Evolutionary conservation across 2,888 invertebrate genomes (phyloP), one percentile per base, ranked within the genome.

Genomic region (Drosophila kanekoi): DNA sequence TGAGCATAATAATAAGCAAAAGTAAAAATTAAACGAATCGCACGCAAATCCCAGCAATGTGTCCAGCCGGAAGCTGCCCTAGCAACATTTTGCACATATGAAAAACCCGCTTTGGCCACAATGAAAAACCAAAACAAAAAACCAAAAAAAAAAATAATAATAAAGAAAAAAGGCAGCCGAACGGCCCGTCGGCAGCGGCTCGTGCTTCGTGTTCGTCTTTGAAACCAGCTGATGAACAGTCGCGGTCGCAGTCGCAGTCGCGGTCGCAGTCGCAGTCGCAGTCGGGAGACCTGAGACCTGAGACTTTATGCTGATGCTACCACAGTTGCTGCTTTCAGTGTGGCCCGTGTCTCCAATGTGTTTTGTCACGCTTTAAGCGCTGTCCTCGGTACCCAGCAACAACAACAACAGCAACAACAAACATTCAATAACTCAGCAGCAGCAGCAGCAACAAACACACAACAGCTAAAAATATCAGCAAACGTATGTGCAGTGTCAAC

Each of bases 321-420:
- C 81, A 78, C 89, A 83, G 80, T 80, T 85, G 87, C 81, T 88
- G 89, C 86, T 87, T 91, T 91, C 86, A 92, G 92, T 92, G 90
- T 90, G 91, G 90, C 91, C 92, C 91, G 91, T 91, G 92, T 91
- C 92, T 90, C 91, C 92, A 91, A 90, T 90, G 91, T 89, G 91
- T 89, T 89, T 90, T 92, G 92, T 92, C 90, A 89, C 90, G 91
- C 86, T 87, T 82, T 79, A 72, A 76, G 86, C 83, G 80, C 79
- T 74, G 83, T 68, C 86, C 59, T 64, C 88, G 89, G 82, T 81
- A 62, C 41, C 58, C 47, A 44, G 45, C 51, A 60, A 6, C 38
- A 44, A 53, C 16, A 35, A 16, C 35, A 58, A 47, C 18, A 28
- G 35, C n/a, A 49, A 23, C 41, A 37, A 49, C 62, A 61, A 51